These are phyloP conservation scores for Anthopleura xanthogrammica DNA, from an alignment of 92 coral and sea anemone genomes.

Conservation along the genomic window DNA sequence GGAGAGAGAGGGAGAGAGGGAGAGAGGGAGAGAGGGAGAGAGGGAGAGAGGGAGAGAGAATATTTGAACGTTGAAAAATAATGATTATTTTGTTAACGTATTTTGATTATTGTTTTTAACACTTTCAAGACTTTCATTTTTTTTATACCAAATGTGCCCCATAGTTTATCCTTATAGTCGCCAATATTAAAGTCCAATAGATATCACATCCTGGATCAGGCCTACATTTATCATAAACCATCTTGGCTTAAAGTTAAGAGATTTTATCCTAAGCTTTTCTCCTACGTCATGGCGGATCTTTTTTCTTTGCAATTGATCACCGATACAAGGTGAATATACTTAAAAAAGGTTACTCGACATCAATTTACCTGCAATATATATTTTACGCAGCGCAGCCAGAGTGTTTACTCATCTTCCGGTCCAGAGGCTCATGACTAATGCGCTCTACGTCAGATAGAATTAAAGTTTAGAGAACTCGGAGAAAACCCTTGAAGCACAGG, in stretches of 20 bases:
- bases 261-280: neutral
- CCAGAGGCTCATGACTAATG: too few relatives aligned
- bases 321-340: neutral
- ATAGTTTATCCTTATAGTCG: neutral
- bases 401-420: too few relatives aligned
- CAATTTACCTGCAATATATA: too few relatives aligned
- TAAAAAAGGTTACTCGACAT: too few relatives aligned
- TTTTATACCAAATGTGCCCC: too few relatives aligned
- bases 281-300: neutral
- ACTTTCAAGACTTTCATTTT: too few relatives aligned
- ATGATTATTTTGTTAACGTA: too few relatives aligned
- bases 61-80: neutral
- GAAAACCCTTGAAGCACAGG: too few relatives aligned
- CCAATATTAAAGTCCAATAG: neutral
- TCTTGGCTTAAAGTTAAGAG: neutral
- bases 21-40: neutral
- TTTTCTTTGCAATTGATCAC: neutral
- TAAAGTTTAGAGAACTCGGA: too few relatives aligned
- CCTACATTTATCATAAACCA: neutral
- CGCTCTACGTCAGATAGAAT: too few relatives aligned
- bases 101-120: too few relatives aligned
- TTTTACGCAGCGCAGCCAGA: too few relatives aligned
- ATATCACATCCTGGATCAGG: neutral
- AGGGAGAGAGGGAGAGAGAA: neutral
- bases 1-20: neutral